Percentiles rank a stretch among this genome's conserved stretches.
Evolutionary conservation across 1,140 invertebrate genomes (phyloP).

Genomic region (Diorhabda elongata): DNA sequence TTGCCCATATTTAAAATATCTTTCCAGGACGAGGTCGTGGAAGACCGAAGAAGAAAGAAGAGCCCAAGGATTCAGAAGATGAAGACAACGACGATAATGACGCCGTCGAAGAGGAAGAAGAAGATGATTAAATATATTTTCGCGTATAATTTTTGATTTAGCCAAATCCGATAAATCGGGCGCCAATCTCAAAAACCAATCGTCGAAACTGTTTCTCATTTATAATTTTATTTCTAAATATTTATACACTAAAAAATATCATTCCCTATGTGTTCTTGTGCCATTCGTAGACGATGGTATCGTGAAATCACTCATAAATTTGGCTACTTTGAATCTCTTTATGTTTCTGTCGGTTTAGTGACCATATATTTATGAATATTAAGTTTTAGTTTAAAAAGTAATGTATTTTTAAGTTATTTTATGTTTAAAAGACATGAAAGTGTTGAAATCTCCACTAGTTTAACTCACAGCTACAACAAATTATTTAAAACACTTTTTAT

Average conservation of each 20-base stretch:
- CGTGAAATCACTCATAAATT: too few relatives aligned
- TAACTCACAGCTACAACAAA: too few relatives aligned
- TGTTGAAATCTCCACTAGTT: too few relatives aligned
- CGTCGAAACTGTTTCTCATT: neutral
- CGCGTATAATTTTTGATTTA: neutral
- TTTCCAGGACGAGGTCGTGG: constrained; percentile 30
- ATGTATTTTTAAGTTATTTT: too few relatives aligned
- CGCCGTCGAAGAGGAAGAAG: constrained; percentile 33
- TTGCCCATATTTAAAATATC: neutral
- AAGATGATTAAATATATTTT: constrained; percentile 25
- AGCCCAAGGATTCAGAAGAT: constrained; percentile 36
- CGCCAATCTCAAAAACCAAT: neutral
- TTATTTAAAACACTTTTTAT: too few relatives aligned
- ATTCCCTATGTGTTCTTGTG: neutral
- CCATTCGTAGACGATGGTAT: neutral
- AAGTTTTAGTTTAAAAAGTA: too few relatives aligned
- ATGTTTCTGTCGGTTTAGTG: too few relatives aligned
- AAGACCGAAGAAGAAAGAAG: constrained; percentile 38
- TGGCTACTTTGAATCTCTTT: too few relatives aligned
- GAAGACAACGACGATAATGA: constrained; percentile 33
- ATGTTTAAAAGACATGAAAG: too few relatives aligned
- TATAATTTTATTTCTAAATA: neutral
- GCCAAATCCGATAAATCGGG: neutral
- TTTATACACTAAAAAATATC: neutral
- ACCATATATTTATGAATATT: too few relatives aligned